A percentile compares a stretch with the other conserved stretches of the same genome.
These are phyloP conservation scores for Rhopalosiphum nymphaeae DNA, from an alignment of 2,888 invertebrate genomes.

Conservation along the genomic window DNA sequence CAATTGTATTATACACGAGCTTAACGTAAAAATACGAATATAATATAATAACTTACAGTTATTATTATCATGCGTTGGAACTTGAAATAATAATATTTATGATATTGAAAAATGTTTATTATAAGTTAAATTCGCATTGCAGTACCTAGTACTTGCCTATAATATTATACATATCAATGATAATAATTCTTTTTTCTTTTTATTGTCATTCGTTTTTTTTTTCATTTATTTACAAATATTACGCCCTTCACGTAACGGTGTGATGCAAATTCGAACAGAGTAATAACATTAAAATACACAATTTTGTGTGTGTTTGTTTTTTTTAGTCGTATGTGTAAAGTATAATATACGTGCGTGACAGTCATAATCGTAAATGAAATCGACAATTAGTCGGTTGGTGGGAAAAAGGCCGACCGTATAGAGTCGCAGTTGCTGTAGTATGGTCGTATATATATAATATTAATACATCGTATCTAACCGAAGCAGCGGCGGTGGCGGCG, in stretches of 20 bases:
- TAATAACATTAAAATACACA: background rate
- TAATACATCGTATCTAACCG: background rate
- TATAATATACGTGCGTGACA: background rate
- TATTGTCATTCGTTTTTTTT: background rate
- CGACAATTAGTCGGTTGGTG: background rate
- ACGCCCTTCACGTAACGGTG: background rate
- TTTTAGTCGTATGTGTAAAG: background rate
- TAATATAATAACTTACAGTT: background rate
- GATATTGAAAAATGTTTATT: background rate
- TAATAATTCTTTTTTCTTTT: background rate
- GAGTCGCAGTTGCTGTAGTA: background rate
- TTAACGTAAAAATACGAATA: background rate
- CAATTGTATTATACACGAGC: background rate
- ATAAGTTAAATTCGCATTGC: background rate
- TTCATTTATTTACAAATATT: background rate
- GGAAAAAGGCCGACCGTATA: background rate
- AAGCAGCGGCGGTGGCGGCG: constrained; percentile 13
- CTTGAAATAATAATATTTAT: background rate
- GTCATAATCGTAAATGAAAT: background rate
- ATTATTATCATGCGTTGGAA: background rate
- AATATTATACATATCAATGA: background rate
- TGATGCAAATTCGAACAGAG: background rate
- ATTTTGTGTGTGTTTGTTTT: background rate
- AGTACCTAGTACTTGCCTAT: background rate
- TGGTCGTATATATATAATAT: background rate